Conservation (phyloP, 1,140 invertebrate genomes). For the Andrena cerasifolii region DNA sequence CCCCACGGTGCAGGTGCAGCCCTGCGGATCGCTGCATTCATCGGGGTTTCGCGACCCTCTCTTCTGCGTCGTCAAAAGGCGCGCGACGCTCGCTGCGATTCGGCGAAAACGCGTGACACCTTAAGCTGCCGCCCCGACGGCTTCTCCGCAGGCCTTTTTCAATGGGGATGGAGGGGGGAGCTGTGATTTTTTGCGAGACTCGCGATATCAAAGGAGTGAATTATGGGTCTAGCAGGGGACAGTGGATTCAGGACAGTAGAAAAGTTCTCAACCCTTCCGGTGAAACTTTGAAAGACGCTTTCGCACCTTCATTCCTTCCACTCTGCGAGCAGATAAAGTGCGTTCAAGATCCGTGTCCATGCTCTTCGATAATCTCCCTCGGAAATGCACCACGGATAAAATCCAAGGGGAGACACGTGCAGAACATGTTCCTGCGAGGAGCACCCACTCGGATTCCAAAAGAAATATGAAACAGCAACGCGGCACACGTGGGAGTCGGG, state of each 20-base stretch:
- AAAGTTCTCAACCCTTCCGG: too few relatives aligned
- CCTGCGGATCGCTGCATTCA: conserved; percentile 32
- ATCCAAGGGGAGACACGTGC: background rate
- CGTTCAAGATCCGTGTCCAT: too few relatives aligned
- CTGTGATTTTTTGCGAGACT: too few relatives aligned
- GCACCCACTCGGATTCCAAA: conserved; percentile 18
- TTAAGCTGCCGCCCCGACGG: background rate
- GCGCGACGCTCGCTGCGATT: conserved; percentile 22
- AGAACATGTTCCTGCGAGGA: background rate
- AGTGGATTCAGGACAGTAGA: too few relatives aligned
- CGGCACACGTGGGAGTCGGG: conserved; percentile 14
- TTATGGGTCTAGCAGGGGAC: too few relatives aligned
- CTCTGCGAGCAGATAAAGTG: too few relatives aligned
- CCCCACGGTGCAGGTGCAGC: conserved; percentile 53
- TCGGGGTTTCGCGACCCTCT: conserved; percentile 32
- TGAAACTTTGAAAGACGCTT: too few relatives aligned
- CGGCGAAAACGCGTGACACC: conserved; percentile 31
- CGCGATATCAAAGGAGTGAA: too few relatives aligned
- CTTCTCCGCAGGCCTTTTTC: background rate
- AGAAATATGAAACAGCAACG: conserved; percentile 6
- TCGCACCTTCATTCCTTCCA: too few relatives aligned
- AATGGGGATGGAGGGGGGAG: too few relatives aligned
- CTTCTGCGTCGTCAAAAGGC: conserved; percentile 28
- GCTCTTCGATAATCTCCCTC: too few relatives aligned
- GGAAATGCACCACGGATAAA: too few relatives aligned